These are phyloP conservation scores for Doryteuthis pealeii DNA, from an alignment of 1,140 invertebrate species.

Conservation along the genomic window DNA sequence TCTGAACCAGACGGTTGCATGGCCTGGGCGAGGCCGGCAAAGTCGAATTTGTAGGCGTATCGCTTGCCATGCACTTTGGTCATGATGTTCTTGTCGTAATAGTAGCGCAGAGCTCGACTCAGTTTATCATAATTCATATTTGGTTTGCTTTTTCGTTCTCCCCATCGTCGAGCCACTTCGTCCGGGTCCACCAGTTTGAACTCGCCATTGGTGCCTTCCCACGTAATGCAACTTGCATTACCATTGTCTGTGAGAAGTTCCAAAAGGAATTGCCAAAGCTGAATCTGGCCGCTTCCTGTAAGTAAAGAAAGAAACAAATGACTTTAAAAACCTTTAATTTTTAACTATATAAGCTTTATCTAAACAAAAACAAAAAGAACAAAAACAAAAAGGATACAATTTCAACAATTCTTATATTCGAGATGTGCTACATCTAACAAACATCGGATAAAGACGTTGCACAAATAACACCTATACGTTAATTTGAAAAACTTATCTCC, in stretches of 20 bases:
- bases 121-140: conserved; percentile 99
- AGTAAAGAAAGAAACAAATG: neutral
- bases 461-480: too few relatives aligned
- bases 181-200: conserved; percentile 98
- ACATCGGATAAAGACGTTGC: too few relatives aligned
- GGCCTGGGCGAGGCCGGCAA: conserved; percentile 60
- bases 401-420: too few relatives aligned
- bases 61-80: conserved; percentile 72
- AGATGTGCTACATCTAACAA: too few relatives aligned
- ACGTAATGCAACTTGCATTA: conserved; percentile 86
- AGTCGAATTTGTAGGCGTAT: conserved; percentile 98
- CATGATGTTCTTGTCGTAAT: conserved; percentile 69
- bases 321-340: too few relatives aligned
- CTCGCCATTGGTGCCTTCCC: conserved; percentile 94
- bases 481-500: too few relatives aligned
- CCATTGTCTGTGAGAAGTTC: conserved; percentile 86
- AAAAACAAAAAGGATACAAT: too few relatives aligned
- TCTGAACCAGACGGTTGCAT: conserved; percentile 56
- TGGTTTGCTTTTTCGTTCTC: conserved; percentile 96
- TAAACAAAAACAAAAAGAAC: too few relatives aligned
- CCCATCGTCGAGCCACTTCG: conserved; percentile 96
- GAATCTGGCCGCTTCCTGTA: conserved; percentile 93
- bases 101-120: conserved; percentile 89
- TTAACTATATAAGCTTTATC: too few relatives aligned
- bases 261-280: conserved; percentile 97